These are phyloP conservation scores for Sphaeridia pumilis DNA, from an alignment of 2,888 invertebrate species.

Conservation along the genomic window DNA sequence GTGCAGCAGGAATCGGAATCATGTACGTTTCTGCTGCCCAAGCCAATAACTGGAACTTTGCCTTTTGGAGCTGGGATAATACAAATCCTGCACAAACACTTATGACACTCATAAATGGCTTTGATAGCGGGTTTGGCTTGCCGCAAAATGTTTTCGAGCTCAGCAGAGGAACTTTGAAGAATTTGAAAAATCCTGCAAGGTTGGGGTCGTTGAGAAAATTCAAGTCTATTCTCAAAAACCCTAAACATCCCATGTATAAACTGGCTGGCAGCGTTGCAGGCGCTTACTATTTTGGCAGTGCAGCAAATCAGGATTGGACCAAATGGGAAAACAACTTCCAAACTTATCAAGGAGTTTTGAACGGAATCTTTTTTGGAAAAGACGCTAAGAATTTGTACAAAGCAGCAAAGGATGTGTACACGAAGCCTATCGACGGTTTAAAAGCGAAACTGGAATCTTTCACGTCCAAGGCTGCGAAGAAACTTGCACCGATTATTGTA, in stretches of 20 bases:
- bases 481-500: background rate
- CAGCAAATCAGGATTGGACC: slow-evolving; percentile 6
- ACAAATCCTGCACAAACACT: slow-evolving; percentile 3
- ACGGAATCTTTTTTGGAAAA: slow-evolving; percentile 3
- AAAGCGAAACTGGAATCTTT: too few relatives aligned
- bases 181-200: background rate
- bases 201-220: background rate
- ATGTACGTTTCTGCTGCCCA: background rate
- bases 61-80: slow-evolving; percentile 16
- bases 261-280: background rate
- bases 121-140: slow-evolving; percentile 5
- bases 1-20: background rate
- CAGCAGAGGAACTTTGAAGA: background rate
- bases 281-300: background rate
- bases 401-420: too few relatives aligned
- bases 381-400: background rate
- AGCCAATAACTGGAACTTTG: background rate
- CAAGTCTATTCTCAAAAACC: background rate
- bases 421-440: too few relatives aligned
- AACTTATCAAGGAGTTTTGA: slow-evolving; percentile 13
- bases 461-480: too few relatives aligned
- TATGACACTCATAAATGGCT: background rate
- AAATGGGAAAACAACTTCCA: slow-evolving; percentile 2
- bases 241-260: slow-evolving; percentile 6
- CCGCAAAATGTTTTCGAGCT: background rate